Base-by-base conservation (phyloP, 2,113 vertebrate species). In the Edolisoma coerulescens region DNA sequence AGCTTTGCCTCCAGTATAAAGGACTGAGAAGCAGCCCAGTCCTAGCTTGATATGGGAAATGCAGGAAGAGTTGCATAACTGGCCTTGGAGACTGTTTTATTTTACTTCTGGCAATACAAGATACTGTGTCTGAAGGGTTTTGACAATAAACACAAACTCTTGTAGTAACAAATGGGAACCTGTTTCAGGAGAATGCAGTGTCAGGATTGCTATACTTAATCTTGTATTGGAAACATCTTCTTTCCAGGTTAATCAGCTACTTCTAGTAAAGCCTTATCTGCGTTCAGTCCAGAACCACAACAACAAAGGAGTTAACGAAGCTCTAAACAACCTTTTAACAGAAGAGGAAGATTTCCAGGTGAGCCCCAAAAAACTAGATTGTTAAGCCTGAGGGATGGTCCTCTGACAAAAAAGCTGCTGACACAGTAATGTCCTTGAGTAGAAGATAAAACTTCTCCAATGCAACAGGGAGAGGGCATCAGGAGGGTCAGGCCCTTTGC, bases 301-400 rank as follows among this genome's bases (percentile, higher is more conserved):
- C 94, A 99, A 99, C 90, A 99, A 98, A 96, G 98, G 98, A 33
- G 98, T 99, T 76, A 99, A 99, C 0, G 99, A 99, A 94, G 98
- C 98, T 32, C 98, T 99, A 41, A 99, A 99, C 97, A 98, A 98
- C 87, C 97, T 99, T 90, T 97, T 99, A 93, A 99, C 98, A 5
- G 98, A 99, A 65, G 99, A 99, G 87, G 99, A 99, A 84, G 99
- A 99, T 93, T 99, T 98, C 70, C 98, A 99, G 98, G 99, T 99
- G 49, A 96, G 93, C 32, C 17, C 39, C 49, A 53, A 41, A 60
- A 54, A 77, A 32, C 6, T 2, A 63, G 22, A 32, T 61, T 47
- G 33, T 45, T 90, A 68, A 35, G 14, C 28, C 44, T 57, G 32
- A 71, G 56, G 32, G 3, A 12, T 47, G 15, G 5, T 87, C 0